Conservation (phyloP, 2,888 invertebrate genomes). For the Luperina testacea region DNA sequence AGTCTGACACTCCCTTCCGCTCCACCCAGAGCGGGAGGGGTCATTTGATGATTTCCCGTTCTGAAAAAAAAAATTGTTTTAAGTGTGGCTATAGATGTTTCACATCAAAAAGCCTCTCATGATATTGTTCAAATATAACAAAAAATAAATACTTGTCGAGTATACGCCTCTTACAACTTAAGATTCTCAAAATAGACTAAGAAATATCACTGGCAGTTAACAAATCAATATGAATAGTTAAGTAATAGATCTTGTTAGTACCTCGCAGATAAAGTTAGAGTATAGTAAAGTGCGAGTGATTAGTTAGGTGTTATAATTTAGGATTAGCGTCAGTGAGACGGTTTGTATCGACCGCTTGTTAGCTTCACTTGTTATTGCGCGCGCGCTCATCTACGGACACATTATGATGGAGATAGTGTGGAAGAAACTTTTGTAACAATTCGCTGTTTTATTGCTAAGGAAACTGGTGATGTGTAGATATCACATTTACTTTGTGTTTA, state of each 20-base stretch:
- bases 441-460: background rate
- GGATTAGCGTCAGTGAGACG: constrained; percentile 82
- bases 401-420: constrained; percentile 69
- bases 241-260: constrained; percentile 59
- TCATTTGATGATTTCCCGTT: too few species aligned
- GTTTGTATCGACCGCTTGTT: constrained; percentile 86
- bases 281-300: constrained; percentile 77
- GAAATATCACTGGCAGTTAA: constrained; percentile 47
- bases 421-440: constrained; percentile 11
- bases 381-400: constrained; percentile 79
- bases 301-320: constrained; percentile 86
- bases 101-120: background rate
- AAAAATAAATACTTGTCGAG: background rate
- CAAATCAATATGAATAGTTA: constrained; percentile 48
- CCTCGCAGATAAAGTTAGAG: constrained; percentile 55
- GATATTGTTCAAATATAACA: background rate
- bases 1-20: too few species aligned
- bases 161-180: constrained; percentile 4
- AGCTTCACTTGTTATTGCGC: constrained; percentile 87
- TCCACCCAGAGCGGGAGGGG: too few species aligned
- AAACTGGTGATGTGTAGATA: background rate
- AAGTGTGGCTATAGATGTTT: too few species aligned
- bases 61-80: too few species aligned
- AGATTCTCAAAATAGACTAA: constrained; percentile 39
- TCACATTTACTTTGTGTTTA: background rate